A percentile compares a stretch with the other conserved stretches of the same genome.
Conservation (phyloP, 2,888 invertebrate genomes). For the Diogma glabrata region DNA sequence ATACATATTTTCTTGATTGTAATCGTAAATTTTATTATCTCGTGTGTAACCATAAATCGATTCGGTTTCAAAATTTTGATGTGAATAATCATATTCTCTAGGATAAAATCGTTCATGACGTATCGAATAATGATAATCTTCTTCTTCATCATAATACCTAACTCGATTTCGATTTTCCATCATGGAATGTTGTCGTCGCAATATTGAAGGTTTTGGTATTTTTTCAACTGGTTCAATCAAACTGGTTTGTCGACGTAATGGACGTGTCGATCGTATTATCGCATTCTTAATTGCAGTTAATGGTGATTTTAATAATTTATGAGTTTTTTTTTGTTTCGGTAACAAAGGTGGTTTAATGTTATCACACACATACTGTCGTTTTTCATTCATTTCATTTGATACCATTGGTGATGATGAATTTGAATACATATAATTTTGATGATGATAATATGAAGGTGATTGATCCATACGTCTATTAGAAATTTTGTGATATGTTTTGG, state of each 20-base stretch:
- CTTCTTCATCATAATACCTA: slow-evolving; percentile 12
- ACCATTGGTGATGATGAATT: slow-evolving; percentile 16
- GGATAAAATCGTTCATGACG: slow-evolving; percentile 19
- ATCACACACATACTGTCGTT: slow-evolving; percentile 19
- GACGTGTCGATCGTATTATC: slow-evolving; percentile 32
- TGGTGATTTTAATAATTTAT: slow-evolving; percentile 34
- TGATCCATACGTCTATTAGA: slow-evolving; percentile 8
- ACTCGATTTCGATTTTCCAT: slow-evolving; percentile 28
- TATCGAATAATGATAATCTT: slow-evolving; percentile 8
- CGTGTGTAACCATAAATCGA: slow-evolving; percentile 34
- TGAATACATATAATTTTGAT: slow-evolving; percentile 1
- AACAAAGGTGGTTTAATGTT: slow-evolving; percentile 27
- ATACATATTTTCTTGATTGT: slow-evolving; percentile 27
- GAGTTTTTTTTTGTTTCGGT: slow-evolving; percentile 33
- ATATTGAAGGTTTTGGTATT: slow-evolving; percentile 24
- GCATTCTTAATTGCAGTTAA: slow-evolving; percentile 34
- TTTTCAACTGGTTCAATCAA: slow-evolving; percentile 33
- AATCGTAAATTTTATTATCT: slow-evolving; percentile 25
- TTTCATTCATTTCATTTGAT: slow-evolving; percentile 14
- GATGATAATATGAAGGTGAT: slow-evolving; percentile 1
- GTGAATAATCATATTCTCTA: slow-evolving; percentile 29
- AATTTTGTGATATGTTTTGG: too few relatives aligned
- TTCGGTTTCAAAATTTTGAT: slow-evolving; percentile 33
- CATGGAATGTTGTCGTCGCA: slow-evolving; percentile 35
- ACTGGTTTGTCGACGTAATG: slow-evolving; percentile 34